Base-by-base conservation (phyloP, 2,888 invertebrate genomes). In the Sepiola atlantica region DNA sequence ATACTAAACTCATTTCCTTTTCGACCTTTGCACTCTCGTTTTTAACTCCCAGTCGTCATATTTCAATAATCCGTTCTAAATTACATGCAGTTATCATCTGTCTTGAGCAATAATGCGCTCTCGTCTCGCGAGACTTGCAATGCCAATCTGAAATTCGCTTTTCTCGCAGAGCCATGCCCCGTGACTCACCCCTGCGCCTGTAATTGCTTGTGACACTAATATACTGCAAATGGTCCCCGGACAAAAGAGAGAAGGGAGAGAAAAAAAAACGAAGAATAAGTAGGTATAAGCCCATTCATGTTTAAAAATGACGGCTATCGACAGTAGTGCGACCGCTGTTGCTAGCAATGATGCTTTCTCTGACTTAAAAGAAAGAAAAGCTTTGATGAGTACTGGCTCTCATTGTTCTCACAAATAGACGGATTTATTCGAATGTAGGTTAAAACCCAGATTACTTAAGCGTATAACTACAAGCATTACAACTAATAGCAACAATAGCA, bases 181-280 rank as follows among this genome's bases (percentile, higher is more conserved):
- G 77, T n/a, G 77, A 77, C 77, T 77, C n/a, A n/a, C 16, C 77
- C 32, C n/a, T n/a, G 77, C n/a, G 77, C n/a, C 77, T 32, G 32
- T 77, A 77, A 77, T 77, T 77, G 77, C 77, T 14, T 77, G n/a
- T 77, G 77, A 77, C 77, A 77, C n/a, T 77, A 77, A 77, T 77
- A 77, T 77, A n/a, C 77, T 77, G 77, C n/a, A 77, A 77, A 77
- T 77, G 77, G 77, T n/a, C 77, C 32, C 77, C 77, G n/a, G 77
- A 77, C n/a, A n/a, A 77, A n/a, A 77, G 1, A 77, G n/a, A 77
- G 32, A 12, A n/a, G n/a, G n/a, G n/a, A n/a, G n/a, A 77, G 77
- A n/a, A 77, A 77, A 77, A 77, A 14, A 77, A 32, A 28, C 10
- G 28, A 28, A 61, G 61, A 61, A 28, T 28, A 61, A 21, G 28